These are phyloP conservation scores for Salminus brasiliensis DNA, from an alignment of 2,113 vertebrate genomes.

Conservation along the genomic window DNA sequence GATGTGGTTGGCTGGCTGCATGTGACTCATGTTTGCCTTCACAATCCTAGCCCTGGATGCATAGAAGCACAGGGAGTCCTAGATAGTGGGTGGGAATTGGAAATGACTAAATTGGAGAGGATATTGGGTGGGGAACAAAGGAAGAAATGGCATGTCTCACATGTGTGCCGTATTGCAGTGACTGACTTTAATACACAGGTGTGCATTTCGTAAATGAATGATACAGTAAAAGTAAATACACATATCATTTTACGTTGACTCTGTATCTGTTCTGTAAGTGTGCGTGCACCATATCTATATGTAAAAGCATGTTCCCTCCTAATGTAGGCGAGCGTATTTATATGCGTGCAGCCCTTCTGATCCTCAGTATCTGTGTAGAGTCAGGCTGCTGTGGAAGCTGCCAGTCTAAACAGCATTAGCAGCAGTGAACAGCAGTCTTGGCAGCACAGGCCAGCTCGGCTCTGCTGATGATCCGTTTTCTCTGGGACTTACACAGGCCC, in stretches of 20 bases:
- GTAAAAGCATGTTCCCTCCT: background rate
- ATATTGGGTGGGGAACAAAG: background rate
- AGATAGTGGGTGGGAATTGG: too few relatives aligned
- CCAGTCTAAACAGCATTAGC: conserved; percentile 33
- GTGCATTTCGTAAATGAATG: background rate
- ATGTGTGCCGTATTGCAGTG: too few relatives aligned
- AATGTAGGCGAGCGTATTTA: conserved; percentile 18
- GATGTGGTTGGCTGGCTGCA: too few relatives aligned
- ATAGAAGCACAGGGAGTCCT: too few relatives aligned
- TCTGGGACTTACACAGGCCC: background rate
- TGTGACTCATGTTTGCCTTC: too few relatives aligned
- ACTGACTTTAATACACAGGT: too few relatives aligned
- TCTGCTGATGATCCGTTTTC: background rate
- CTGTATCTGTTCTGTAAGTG: background rate
- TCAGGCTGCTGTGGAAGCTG: background rate
- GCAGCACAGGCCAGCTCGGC: background rate
- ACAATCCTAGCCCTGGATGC: too few relatives aligned
- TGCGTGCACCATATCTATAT: background rate
- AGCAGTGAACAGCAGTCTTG: conserved; percentile 1
- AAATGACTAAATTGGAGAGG: too few relatives aligned
- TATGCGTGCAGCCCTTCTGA: background rate
- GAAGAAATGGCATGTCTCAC: background rate
- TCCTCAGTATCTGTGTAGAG: conserved; percentile 11
- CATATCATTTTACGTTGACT: background rate
- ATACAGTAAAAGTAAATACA: background rate